phyloP scores from a whole-genome alignment of 92 coral and sea anemone genomes.

The Diadumene lineata region DNA sequence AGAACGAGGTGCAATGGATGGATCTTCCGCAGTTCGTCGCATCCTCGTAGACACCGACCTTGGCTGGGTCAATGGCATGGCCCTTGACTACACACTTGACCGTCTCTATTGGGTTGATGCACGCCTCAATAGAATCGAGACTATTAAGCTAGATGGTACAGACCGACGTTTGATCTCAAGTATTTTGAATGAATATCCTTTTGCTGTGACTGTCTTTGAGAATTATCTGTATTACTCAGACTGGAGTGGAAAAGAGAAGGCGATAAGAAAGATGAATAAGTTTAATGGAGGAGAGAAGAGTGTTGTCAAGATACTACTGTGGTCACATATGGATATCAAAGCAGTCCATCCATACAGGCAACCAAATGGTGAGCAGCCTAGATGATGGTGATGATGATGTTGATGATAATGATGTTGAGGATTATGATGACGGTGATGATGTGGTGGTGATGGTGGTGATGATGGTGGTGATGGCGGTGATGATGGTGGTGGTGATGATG shows the following conservation, averaged over 20 bases:
- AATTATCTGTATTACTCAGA: constrained; percentile 84
- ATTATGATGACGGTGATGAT: neutral
- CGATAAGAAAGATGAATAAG: constrained; percentile 67
- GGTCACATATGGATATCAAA: constrained; percentile 75
- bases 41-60: constrained; percentile 56
- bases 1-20: constrained; percentile 93
- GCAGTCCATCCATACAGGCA: constrained; percentile 80
- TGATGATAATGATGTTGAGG: constrained; percentile 1
- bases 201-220: constrained; percentile 78
- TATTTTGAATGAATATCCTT: constrained; percentile 66
- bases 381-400: neutral
- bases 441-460: neutral
- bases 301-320: constrained; percentile 31
- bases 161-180: constrained; percentile 60
- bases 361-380: constrained; percentile 64
- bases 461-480: neutral
- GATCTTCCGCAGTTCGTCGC: constrained; percentile 56
- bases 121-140: constrained; percentile 68
- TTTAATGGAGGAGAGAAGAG: constrained; percentile 60
- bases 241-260: constrained; percentile 53
- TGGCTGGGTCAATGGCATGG: constrained; percentile 89
- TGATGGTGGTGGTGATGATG: neutral
- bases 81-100: constrained; percentile 77
- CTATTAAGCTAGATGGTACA: constrained; percentile 69
- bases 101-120: constrained; percentile 90